Evolutionary conservation across 2,113 vertebrate species (phyloP), one percentile per base, ranked within the genome.

Genomic region (Caracal caracal): DNA sequence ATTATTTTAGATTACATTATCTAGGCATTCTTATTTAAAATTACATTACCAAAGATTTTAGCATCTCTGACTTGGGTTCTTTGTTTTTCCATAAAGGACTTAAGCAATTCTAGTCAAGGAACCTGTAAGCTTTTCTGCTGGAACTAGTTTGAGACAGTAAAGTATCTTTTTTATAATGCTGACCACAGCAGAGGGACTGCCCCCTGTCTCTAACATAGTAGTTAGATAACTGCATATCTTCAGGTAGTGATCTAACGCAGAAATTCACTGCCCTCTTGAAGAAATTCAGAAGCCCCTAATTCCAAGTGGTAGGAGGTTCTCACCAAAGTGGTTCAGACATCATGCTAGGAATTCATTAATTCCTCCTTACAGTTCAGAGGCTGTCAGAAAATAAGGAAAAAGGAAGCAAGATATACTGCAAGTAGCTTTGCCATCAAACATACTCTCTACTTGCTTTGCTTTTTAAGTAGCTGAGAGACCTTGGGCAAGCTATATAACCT

Each of bases 31-130:
- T 88, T 94, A 53, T 86, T 81, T 76, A 78, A 76, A 51, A 88
- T 65, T 85, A 93, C 15, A n/a, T 92, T 73, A 71, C 71, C 65
- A 78, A 70, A 94, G 43, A 92, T 35, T 88, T 83, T 33, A 53
- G 19, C 24, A 35, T 49, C 59, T 63, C 75, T 79, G 30, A 82
- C 9, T 43, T 85, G 26, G 16, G 30, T 61, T 59, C 47, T 81
- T 92, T 86, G 19, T 90, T 90, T 95, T 97, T 93, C 65, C 16
- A 49, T 9, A 91, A 65, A 95, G 68, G 63, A 65, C 49, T 95
- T 82, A 63, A 89, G 33, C 70, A 78, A 6, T 81, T 75, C 26
- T 96, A 59, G 6, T 73, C 47, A 78, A 75, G 61, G 49, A 97
- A 93, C 0, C 22, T 90, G 80, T n/a, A 92, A 87, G 35, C 28